These are phyloP conservation scores for Napeogenes inachia DNA, from an alignment of 2,888 invertebrate species.

Conservation along the genomic window DNA sequence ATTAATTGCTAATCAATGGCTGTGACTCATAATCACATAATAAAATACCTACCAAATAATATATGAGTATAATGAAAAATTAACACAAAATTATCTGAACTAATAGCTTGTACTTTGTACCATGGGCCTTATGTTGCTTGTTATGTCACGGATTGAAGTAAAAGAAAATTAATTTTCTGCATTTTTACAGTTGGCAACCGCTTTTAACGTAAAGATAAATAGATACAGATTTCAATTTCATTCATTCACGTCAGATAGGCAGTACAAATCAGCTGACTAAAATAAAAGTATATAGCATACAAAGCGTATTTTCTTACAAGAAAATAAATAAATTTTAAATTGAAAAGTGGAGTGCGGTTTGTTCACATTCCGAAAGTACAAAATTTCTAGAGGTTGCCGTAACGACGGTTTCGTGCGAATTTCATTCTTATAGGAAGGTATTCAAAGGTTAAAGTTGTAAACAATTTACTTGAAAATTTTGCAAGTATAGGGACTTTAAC, in stretches of 20 bases:
- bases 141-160: no score
- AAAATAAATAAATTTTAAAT: slow-evolving; percentile 21
- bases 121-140: no score
- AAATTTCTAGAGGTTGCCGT: neutral
- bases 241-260: neutral
- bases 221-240: neutral
- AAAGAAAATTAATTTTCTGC: no score
- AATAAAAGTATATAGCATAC: slow-evolving; percentile 14
- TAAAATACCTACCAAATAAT: no score
- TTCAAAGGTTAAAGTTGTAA: neutral
- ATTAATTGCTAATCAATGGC: no score
- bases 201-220: neutral
- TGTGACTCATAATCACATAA: no score
- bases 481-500: slow-evolving; percentile 17
- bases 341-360: slow-evolving; percentile 24
- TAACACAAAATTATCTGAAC: no score
- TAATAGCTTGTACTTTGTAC: no score
- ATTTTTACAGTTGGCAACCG: no score
- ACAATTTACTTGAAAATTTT: neutral
- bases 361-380: slow-evolving; percentile 18
- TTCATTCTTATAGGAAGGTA: neutral
- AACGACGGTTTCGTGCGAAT: neutral
- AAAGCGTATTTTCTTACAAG: slow-evolving; percentile 13
- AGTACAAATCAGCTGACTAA: slow-evolving; percentile 14
- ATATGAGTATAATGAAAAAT: no score